phyloP scores from a whole-genome alignment of 1,140 invertebrate genomes.

The Pseudomyrmex dendroicus region DNA sequence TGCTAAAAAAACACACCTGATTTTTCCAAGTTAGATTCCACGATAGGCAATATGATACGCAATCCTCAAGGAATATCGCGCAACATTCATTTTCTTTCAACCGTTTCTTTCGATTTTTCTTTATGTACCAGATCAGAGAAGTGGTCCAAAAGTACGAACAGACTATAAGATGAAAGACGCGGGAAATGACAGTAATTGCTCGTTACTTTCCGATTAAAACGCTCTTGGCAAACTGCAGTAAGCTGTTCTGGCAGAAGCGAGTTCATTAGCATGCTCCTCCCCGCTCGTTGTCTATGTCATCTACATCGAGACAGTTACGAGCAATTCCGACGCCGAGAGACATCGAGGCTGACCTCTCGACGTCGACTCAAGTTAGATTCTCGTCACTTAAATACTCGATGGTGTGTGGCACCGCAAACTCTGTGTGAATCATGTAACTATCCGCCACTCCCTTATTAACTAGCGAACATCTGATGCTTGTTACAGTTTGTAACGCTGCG shows the following conservation, averaged over 20 bases:
- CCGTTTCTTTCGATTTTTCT: background rate
- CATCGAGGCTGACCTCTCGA: background rate
- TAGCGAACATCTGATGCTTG: conserved; percentile 18
- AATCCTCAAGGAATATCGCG: too few species aligned
- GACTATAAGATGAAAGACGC: conserved; percentile 9
- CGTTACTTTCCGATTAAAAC: conserved; percentile 65
- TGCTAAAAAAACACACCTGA: too few species aligned
- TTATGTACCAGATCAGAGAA: background rate
- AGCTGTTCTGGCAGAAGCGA: conserved; percentile 25
- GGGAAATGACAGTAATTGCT: conserved; percentile 65
- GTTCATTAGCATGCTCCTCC: conserved; percentile 65
- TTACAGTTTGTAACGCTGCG: background rate
- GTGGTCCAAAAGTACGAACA: background rate
- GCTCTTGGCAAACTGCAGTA: conserved; percentile 50
- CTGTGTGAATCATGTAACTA: conserved; percentile 7
- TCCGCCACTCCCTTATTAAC: background rate
- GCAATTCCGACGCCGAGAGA: background rate
- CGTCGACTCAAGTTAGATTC: conserved; percentile 40
- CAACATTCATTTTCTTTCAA: background rate
- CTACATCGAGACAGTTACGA: conserved; percentile 24
- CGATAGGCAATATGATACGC: too few species aligned
- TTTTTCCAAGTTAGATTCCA: too few species aligned
- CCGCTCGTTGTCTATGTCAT: conserved; percentile 29
- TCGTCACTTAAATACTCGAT: conserved; percentile 35
- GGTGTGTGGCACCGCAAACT: background rate